Percentiles rank a stretch among this genome's conserved stretches.
phyloP scores from a whole-genome alignment of 2,888 invertebrate genomes.

The Zelleria hepariella region DNA sequence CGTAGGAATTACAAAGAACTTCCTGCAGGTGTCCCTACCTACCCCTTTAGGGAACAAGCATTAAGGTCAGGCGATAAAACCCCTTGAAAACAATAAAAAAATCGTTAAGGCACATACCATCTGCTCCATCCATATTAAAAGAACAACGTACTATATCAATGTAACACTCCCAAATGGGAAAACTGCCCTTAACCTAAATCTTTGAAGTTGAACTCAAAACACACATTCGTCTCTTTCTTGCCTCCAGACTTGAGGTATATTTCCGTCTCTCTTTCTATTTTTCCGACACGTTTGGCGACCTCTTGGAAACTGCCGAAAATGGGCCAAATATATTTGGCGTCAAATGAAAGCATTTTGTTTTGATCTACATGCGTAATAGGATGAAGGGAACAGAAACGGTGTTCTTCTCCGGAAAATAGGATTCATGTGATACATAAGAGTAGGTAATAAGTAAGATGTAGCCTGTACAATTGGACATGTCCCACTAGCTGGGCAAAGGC shows the following conservation, averaged over 20 bases:
- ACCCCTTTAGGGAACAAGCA: neutral
- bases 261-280: slow-evolving; percentile 28
- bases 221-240: slow-evolving; percentile 19
- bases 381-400: neutral
- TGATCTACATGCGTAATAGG: slow-evolving; percentile 28
- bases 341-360: slow-evolving; percentile 56
- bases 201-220: slow-evolving; percentile 20
- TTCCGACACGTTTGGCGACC: slow-evolving; percentile 39
- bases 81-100: neutral
- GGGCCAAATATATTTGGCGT: slow-evolving; percentile 48
- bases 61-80: neutral
- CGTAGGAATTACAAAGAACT: too few relatives aligned
- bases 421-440: neutral
- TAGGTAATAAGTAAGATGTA: too few relatives aligned
- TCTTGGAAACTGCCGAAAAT: slow-evolving; percentile 31
- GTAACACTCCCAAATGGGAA: slow-evolving; percentile 29
- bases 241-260: slow-evolving; percentile 7
- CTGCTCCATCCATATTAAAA: neutral
- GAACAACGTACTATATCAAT: slow-evolving; percentile 45
- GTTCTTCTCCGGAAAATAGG: neutral
- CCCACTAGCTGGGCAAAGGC: too few relatives aligned
- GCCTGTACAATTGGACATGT: too few relatives aligned
- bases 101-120: too few relatives aligned
- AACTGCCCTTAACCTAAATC: slow-evolving; percentile 22
- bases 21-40: neutral